Percentiles rank a stretch among this genome's conserved stretches.
phyloP scores from a whole-genome alignment of 2,113 vertebrate genomes.

The Pygoscelis adeliae region DNA sequence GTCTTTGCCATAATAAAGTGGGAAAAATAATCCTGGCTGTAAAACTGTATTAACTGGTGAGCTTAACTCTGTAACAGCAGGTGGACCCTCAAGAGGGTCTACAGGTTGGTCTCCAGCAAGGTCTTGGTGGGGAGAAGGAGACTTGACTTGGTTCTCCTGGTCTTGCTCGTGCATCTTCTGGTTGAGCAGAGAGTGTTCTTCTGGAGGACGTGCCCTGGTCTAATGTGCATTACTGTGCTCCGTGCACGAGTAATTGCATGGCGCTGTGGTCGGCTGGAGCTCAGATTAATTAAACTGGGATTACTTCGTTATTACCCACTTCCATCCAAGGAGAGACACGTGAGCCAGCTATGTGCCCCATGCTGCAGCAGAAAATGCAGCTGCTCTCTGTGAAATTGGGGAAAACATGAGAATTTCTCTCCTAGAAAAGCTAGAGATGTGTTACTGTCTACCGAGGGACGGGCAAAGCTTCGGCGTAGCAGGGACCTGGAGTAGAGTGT shows the following conservation, averaged over 20 bases:
- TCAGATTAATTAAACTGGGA: not conserved
- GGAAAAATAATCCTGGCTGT: not conserved
- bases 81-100: not conserved
- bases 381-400: not conserved
- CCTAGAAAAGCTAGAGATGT: not conserved
- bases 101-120: not conserved
- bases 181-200: not conserved
- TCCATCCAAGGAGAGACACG: fast-evolving
- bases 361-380: not conserved
- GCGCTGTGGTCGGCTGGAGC: fast-evolving
- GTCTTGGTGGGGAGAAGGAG: not conserved
- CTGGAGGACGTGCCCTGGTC: no score
- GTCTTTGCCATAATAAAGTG: not conserved
- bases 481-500: no score
- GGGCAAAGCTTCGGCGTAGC: not conserved
- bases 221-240: not conserved
- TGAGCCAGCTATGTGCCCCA: fast-evolving
- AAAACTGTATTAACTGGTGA: not conserved
- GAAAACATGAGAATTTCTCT: not conserved
- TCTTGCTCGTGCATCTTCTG: not conserved
- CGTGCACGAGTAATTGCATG: fast-evolving
- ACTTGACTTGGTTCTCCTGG: not conserved
- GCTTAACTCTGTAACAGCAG: not conserved
- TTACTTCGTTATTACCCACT: not conserved
- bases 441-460: fast-evolving